These are phyloP conservation scores for Dinothrombium tinctorium DNA, from an alignment of 1,140 invertebrate genomes.

Conservation along the genomic window DNA sequence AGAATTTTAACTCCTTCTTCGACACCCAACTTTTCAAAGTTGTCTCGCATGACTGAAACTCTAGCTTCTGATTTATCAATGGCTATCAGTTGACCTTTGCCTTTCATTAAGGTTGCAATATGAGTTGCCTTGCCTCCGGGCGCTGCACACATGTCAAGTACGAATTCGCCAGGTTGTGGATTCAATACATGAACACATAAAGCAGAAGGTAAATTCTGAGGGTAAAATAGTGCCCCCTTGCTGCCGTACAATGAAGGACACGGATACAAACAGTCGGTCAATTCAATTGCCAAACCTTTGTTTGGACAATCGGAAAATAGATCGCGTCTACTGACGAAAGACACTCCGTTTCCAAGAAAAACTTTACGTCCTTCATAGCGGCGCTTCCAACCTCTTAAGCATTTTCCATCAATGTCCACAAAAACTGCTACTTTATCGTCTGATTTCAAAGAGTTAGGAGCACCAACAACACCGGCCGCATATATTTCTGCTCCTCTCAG, in stretches of 20 bases:
- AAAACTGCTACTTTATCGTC: constrained; percentile 45
- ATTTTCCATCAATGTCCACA: constrained; percentile 39
- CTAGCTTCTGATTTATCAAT: constrained; percentile 63
- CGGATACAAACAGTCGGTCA: constrained; percentile 36
- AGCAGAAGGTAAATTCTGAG: constrained; percentile 69
- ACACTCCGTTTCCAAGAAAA: constrained; percentile 47
- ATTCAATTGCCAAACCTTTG: constrained; percentile 44
- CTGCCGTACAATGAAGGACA: constrained; percentile 34
- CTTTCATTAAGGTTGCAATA: constrained; percentile 92
- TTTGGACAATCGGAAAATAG: constrained; percentile 28
- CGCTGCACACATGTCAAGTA: constrained; percentile 88
- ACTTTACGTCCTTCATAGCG: constrained; percentile 32
- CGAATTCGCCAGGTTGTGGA: constrained; percentile 78
- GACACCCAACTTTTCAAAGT: neutral
- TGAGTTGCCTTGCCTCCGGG: constrained; percentile 38
- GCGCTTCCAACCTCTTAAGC: constrained; percentile 40
- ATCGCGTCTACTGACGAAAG: constrained; percentile 36
- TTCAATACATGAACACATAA: constrained; percentile 57
- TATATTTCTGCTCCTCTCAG: constrained; percentile 60
- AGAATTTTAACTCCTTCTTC: neutral
- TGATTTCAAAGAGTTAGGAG: constrained; percentile 25
- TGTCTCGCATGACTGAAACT: neutral
- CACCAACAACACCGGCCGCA: constrained; percentile 54
- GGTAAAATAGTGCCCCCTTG: constrained; percentile 28
- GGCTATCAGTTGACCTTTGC: constrained; percentile 84